Conservation (phyloP, 2,797 vertebrate genomes). For the Helicolenus hilgendorfi region DNA sequence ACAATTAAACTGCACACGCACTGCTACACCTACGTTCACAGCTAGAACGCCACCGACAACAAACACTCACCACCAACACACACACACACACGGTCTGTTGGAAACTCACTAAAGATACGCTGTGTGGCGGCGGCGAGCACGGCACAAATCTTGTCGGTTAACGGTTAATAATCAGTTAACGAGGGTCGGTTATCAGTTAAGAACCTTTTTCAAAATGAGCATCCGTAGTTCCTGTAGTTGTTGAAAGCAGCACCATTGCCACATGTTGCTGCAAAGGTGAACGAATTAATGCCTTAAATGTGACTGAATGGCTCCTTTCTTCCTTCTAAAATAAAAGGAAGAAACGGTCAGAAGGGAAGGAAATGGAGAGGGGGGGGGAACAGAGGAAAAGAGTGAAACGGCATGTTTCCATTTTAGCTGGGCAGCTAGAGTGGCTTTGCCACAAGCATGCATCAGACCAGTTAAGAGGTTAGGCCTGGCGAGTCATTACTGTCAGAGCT, state of each 20-base stretch:
- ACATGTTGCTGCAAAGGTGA: background rate
- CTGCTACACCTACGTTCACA: too few species aligned
- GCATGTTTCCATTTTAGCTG: slow-evolving; percentile 86
- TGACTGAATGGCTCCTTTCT: slow-evolving; percentile 11
- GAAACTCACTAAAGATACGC: too few species aligned
- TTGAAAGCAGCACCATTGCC: background rate
- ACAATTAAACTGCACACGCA: too few species aligned
- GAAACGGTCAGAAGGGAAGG: slow-evolving; percentile 18
- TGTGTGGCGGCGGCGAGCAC: too few species aligned
- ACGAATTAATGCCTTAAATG: slow-evolving; percentile 9
- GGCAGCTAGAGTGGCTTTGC: slow-evolving; percentile 75
- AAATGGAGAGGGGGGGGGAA: slow-evolving; percentile 22
- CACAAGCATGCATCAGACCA: slow-evolving; percentile 86
- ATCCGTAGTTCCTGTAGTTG: background rate
- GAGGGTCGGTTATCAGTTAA: too few species aligned
- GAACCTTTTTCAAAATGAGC: too few species aligned
- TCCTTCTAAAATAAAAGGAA: slow-evolving; percentile 14
- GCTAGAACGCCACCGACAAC: too few species aligned
- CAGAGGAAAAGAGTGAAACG: slow-evolving; percentile 26
- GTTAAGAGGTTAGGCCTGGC: slow-evolving; percentile 87
- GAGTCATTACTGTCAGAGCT: slow-evolving; percentile 88
- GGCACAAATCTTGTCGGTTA: too few species aligned
- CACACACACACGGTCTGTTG: too few species aligned
- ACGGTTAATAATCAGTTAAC: too few species aligned
- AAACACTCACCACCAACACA: too few species aligned